These are phyloP conservation scores for Melipona quadrifasciata DNA, from an alignment of 1,140 invertebrate species.

Conservation along the genomic window DNA sequence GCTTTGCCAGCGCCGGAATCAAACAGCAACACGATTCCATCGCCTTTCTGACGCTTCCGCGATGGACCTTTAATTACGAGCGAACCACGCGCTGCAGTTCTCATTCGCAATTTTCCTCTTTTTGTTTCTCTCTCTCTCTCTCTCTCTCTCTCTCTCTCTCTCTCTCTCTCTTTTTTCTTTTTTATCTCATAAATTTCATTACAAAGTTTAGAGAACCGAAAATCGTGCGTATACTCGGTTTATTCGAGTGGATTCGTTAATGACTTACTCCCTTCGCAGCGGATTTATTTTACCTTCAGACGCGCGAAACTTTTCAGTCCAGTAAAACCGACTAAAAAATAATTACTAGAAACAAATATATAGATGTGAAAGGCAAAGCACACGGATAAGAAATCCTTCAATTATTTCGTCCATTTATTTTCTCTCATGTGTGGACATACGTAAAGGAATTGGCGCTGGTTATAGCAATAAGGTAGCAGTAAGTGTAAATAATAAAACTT, in stretches of 20 bases:
- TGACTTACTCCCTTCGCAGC: no score
- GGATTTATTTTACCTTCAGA: not conserved
- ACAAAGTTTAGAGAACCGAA: no score
- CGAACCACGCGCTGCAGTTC: not conserved
- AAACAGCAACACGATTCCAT: slow-evolving; percentile 30
- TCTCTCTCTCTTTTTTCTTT: not conserved
- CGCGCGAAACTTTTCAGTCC: no score
- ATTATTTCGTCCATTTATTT: not conserved
- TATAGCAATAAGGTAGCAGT: no score
- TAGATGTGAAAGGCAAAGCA: not conserved
- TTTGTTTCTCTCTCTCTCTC: not conserved
- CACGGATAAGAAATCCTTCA: not conserved
- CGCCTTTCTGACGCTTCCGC: slow-evolving; percentile 32
- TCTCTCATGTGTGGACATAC: no score
- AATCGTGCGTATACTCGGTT: no score
- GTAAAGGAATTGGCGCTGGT: no score
- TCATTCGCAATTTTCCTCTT: not conserved
- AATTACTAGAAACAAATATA: not conserved
- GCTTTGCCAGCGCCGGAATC: slow-evolving; percentile 25
- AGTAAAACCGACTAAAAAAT: not conserved
- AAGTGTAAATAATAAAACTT: no score
- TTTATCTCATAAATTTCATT: not conserved
- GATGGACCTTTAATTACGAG: slow-evolving; percentile 40
- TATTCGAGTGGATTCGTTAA: no score
- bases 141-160: not conserved